Evolutionary conservation across 2,888 invertebrate genomes (phyloP), one percentile per base, ranked within the genome.

Genomic region (Cylloceria caligata): DNA sequence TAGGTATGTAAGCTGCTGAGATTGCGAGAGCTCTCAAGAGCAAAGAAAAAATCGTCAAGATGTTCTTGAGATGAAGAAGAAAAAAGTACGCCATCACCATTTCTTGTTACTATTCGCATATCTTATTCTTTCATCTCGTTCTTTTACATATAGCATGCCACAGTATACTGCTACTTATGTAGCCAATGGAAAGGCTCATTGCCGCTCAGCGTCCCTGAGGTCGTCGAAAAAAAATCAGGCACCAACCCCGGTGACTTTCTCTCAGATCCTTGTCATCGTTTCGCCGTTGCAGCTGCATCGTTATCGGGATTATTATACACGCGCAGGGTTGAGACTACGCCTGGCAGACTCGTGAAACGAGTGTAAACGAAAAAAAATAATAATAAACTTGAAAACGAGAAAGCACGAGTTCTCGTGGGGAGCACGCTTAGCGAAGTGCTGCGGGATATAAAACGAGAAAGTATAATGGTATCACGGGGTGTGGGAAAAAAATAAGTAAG

Each of bases 281-380:
- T 19, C 45, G n/a, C 49, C 49, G 72, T 30, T 42, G 71, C 42
- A 67, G 75, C 57, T 80, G 84, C 80, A 67, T 86, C 83, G 83
- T 86, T 83, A 86, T 82, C 77, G 68, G 80, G 81, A 86, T 85
- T 82, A 83, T 84, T 81, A 85, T 81, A 73, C 60, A 39, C 52
- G 19, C n/a, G 67, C 39, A 45, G 34, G 21, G 52, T 34, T 16
- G 49, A 24, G 36, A 71, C 39, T 67, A 72, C 64, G 76, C 71
- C 21, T 71, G 34, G 69, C 6, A 21, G 65, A 71, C 45, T 74
- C 34, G 68, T 62, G 60, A 52, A 72, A 65, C 45, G 64, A 75
- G 75, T 36, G 34, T 30, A 64, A 68, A 76, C 34, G 77, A 60
- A 47, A n/a, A 69, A 62, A 36, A 24, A 62, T 39, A 39, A 52